Conservation (phyloP, 2,113 vertebrate species). For the Ictalurus furcatus region DNA sequence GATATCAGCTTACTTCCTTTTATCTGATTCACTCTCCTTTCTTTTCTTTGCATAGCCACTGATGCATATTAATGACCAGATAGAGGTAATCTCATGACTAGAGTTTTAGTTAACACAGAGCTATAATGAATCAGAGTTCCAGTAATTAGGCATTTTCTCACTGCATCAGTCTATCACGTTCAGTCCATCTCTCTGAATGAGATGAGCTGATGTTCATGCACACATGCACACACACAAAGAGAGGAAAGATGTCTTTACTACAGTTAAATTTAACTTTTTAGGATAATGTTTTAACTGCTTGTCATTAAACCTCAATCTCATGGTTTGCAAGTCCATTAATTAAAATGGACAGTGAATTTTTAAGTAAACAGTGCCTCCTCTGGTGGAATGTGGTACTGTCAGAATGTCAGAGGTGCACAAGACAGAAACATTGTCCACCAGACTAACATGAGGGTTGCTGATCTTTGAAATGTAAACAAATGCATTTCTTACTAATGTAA, state of each 20-base stretch:
- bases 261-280: not conserved
- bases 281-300: slow-evolving; percentile 60
- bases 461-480: not conserved
- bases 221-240: not conserved
- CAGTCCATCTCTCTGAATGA: not conserved
- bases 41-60: slow-evolving; percentile 19
- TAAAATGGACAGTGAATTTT: slow-evolving; percentile 15
- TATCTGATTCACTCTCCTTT: not conserved
- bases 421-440: not conserved
- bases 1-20: slow-evolving; percentile 32
- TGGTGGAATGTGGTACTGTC: not conserved
- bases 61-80: not conserved
- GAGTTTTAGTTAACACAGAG: slow-evolving; percentile 10
- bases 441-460: not conserved
- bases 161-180: not conserved
- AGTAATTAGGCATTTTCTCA: slow-evolving; percentile 6
- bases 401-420: not conserved
- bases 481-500: not conserved
- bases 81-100: not conserved
- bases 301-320: not conserved
- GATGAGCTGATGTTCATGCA: not conserved
- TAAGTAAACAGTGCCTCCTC: slow-evolving; percentile 51
- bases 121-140: slow-evolving; percentile 17
- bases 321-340: not conserved
- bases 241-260: not conserved